These are phyloP conservation scores for Ruditapes philippinarum DNA, from an alignment of 1,140 invertebrate genomes.

Conservation along the genomic window DNA sequence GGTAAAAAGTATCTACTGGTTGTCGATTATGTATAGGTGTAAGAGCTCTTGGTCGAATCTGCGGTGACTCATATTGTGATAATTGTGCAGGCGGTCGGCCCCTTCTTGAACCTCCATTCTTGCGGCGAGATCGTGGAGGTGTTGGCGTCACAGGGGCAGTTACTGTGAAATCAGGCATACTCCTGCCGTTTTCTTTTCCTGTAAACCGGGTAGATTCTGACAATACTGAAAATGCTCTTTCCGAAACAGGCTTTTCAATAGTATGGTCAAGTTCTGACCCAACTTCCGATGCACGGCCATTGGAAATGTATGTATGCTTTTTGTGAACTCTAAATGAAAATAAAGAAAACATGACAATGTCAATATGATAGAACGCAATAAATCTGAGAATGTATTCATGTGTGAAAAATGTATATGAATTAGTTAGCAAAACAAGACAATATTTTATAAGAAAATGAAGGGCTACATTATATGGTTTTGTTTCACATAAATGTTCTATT, in stretches of 20 bases:
- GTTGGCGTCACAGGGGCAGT: background rate
- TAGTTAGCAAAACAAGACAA: too few relatives aligned
- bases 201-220: background rate
- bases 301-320: constrained; percentile 31
- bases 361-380: too few relatives aligned
- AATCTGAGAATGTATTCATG: too few relatives aligned
- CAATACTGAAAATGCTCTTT: background rate
- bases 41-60: background rate
- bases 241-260: constrained; percentile 7
- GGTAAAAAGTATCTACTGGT: background rate
- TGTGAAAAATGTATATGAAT: too few relatives aligned
- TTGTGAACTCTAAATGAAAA: constrained; percentile 14
- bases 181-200: background rate
- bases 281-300: background rate
- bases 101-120: background rate
- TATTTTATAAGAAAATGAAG: too few relatives aligned
- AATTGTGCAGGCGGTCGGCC: constrained; percentile 45
- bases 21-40: background rate
- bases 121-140: background rate
- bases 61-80: background rate
- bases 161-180: background rate
- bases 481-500: too few relatives aligned
- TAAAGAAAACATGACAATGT: too few relatives aligned
- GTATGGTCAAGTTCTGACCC: constrained; percentile 48
- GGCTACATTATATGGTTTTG: too few relatives aligned